Evolutionary conservation across 2,888 invertebrate genomes (phyloP).

Genomic region (Drosophila engyochracea): DNA sequence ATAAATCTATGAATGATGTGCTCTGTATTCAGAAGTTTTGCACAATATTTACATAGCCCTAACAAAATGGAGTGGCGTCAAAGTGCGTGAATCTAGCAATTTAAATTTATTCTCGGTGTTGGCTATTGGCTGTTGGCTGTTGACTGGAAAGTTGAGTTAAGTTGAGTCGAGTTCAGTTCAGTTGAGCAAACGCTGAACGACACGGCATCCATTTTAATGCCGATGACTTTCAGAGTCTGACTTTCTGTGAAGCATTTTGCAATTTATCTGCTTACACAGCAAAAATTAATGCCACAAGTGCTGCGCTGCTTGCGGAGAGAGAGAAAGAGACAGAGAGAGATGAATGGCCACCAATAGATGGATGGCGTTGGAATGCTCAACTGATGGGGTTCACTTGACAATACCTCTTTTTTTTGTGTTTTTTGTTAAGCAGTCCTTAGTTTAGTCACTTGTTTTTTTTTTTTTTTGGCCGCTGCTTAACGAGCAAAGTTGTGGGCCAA

Average conservation of each 20-base stretch:
- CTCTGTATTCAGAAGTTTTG: background rate
- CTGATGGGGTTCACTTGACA: constrained; percentile 42
- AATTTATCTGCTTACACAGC: constrained; percentile 80
- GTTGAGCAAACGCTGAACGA: constrained; percentile 43
- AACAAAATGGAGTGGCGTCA: background rate
- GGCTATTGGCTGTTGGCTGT: background rate
- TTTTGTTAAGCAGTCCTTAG: constrained; percentile 18
- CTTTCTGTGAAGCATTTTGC: constrained; percentile 59
- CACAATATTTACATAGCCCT: constrained; percentile 6
- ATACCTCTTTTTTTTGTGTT: constrained; percentile 26
- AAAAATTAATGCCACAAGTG: constrained; percentile 78
- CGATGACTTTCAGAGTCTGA: constrained; percentile 69
- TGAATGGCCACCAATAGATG: constrained; percentile 4
- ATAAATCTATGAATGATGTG: background rate
- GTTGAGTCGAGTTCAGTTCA: constrained; percentile 18
- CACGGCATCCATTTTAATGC: constrained; percentile 64
- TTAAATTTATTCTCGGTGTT: constrained; percentile 30
- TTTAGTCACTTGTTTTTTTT: constrained; percentile 15
- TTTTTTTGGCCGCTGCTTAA: constrained; percentile 27
- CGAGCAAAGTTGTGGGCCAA: constrained; percentile 41
- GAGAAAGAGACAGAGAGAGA: background rate
- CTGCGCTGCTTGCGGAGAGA: background rate
- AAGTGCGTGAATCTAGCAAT: constrained; percentile 7
- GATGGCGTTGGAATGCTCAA: constrained; percentile 2
- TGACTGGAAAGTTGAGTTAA: constrained; percentile 27